These are phyloP conservation scores for Pomatostomus ruficeps DNA, from an alignment of 2,113 vertebrate genomes.

Conservation along the genomic window DNA sequence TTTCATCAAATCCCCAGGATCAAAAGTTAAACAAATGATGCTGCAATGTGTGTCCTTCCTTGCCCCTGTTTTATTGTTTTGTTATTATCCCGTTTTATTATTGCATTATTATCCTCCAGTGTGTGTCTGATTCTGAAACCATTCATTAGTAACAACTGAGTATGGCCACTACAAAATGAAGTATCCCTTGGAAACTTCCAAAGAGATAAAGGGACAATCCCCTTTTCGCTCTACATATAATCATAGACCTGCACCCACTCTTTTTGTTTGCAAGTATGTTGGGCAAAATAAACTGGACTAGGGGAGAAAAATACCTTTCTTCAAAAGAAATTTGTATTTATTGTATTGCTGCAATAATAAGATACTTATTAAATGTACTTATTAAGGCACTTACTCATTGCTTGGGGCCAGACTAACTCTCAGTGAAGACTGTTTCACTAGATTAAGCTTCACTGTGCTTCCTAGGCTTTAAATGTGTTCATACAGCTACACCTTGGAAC, in stretches of 20 bases:
- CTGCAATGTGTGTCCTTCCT: neutral
- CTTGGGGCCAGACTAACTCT: neutral
- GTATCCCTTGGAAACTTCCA: neutral
- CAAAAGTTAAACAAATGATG: neutral
- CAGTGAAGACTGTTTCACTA: neutral
- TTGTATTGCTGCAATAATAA: neutral
- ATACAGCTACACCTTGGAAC: neutral
- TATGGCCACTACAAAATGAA: neutral
- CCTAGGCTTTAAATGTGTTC: neutral
- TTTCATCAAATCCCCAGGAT: neutral
- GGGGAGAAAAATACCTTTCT: neutral
- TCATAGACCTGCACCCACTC: neutral
- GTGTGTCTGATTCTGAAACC: neutral
- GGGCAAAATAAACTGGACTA: neutral
- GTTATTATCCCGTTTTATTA: neutral
- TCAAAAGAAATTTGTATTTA: neutral
- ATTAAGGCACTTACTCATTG: neutral
- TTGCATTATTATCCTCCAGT: neutral
- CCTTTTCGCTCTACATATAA: neutral
- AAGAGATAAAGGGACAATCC: neutral
- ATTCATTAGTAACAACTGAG: neutral
- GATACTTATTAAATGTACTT: neutral
- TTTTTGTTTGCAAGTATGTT: neutral
- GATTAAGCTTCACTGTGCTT: neutral
- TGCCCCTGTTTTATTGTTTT: neutral